Base-by-base conservation (phyloP, 2,113 vertebrate genomes). In the Thamnaconus septentrionalis region DNA sequence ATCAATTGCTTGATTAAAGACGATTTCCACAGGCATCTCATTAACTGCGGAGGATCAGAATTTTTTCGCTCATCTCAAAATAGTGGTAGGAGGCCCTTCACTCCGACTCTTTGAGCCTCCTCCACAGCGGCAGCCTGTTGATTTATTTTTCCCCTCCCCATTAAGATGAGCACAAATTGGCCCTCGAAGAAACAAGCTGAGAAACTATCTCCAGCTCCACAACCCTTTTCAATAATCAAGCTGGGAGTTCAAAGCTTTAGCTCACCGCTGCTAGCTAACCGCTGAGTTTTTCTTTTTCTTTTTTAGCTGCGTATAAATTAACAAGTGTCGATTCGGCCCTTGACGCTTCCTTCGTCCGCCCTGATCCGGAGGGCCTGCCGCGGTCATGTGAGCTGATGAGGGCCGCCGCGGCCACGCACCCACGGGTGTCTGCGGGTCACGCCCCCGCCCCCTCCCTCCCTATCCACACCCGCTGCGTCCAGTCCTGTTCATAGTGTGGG, bases 401-500 rank as follows among this genome's bases (percentile, higher is more conserved):
- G 53, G 50, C 8, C 12, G 12, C 41, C 56, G 3, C 45, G 11
- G 59, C 44, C 56, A 41, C 41, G 1, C 59, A 41, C 59, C 49
- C 53, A 5, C 9, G 46, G 79, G 76, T 86, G 82, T 73, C 31
- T 2, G 53, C 5, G 66, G 72, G 18, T 31, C 18, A 61, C 64
- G 47, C 61, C 0, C 73, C 73, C 56, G 59, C 49, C 64, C 12
- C 65, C 31, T 54, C 41, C 49, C 64, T 11, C 65, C 31, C 52
- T 31, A 53, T n/a, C 49, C 65, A 51, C 58, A 40, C 58, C 51
- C 48, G 12, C 61, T 56, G 53, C 8, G 47, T 62, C 75, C 61
- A 48, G 59, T 67, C 70, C 67, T 74, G 79, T 81, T 76, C 71
- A 68, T 41, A 87, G 80, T 90, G 89, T 89, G 90, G 82, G 89